These are phyloP conservation scores for Phyllostomus discolor DNA, from an alignment of 2,113 vertebrate genomes.

Conservation along the genomic window DNA sequence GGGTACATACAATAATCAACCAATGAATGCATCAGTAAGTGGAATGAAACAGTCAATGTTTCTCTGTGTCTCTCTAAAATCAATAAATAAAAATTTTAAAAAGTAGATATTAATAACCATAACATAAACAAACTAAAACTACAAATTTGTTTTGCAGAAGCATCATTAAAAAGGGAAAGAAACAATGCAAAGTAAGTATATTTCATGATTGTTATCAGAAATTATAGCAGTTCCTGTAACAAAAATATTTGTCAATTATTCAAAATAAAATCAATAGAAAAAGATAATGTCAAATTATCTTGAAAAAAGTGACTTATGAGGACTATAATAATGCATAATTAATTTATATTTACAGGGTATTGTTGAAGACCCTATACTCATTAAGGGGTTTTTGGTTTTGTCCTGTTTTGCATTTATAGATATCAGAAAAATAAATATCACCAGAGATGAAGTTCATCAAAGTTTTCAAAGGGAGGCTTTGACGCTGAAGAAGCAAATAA, in stretches of 20 bases:
- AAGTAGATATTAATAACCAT: background rate
- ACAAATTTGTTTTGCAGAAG: background rate
- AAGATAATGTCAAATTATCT: background rate
- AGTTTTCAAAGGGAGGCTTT: background rate
- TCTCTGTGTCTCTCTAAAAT: too few species aligned
- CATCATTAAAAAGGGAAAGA: background rate
- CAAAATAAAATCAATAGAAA: background rate
- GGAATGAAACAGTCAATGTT: too few species aligned
- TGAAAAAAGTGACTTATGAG: background rate
- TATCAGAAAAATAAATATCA: background rate
- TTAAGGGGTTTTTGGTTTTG: background rate
- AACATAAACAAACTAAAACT: background rate
- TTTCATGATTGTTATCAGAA: background rate
- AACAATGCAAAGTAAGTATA: background rate
- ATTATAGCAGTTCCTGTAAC: background rate
- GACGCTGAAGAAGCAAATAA: background rate
- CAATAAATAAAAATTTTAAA: too few species aligned
- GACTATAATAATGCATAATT: background rate
- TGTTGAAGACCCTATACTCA: background rate
- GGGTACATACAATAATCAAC: too few species aligned
- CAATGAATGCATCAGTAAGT: too few species aligned
- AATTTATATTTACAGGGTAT: background rate
- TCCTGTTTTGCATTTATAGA: background rate
- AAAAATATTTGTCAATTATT: background rate
- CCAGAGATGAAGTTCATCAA: background rate